These are phyloP conservation scores for Misgurnus anguillicaudatus DNA, from an alignment of 2,113 vertebrate species.

Conservation along the genomic window DNA sequence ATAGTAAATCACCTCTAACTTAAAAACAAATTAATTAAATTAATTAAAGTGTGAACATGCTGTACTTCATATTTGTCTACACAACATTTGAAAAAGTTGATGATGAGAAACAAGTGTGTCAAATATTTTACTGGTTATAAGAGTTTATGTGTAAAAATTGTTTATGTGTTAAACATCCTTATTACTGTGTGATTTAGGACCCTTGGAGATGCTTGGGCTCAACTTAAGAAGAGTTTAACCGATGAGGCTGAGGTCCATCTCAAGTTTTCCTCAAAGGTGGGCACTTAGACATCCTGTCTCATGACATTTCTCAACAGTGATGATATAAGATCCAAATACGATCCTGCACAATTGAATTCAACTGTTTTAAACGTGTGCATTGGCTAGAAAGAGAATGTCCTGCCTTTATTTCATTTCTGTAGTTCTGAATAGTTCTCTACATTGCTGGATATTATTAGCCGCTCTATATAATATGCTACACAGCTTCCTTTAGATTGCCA, in stretches of 20 bases:
- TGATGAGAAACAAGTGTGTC: neutral
- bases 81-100: neutral
- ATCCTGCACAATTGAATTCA: neutral
- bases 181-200: constrained; percentile 74
- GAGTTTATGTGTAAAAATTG: constrained; percentile 1
- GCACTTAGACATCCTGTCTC: neutral
- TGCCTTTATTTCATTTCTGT: constrained; percentile 14
- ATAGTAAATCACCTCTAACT: too few relatives aligned
- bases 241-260: constrained; percentile 98
- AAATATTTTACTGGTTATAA: neutral
- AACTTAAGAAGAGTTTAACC: constrained; percentile 94
- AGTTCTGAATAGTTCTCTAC: neutral
- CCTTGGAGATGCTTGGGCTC: constrained; percentile 92
- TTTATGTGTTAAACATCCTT: constrained; percentile 10
- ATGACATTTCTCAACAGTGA: neutral
- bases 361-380: neutral
- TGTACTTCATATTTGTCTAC: too few relatives aligned
- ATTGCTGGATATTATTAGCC: neutral
- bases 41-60: too few relatives aligned
- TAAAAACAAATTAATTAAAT: too few relatives aligned
- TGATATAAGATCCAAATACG: neutral
- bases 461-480: constrained; percentile 21
- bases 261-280: constrained; percentile 97
- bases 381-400: neutral
- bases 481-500: constrained; percentile 8